Conservation (phyloP, 2,113 vertebrate genomes). For the Murina feae region DNA sequence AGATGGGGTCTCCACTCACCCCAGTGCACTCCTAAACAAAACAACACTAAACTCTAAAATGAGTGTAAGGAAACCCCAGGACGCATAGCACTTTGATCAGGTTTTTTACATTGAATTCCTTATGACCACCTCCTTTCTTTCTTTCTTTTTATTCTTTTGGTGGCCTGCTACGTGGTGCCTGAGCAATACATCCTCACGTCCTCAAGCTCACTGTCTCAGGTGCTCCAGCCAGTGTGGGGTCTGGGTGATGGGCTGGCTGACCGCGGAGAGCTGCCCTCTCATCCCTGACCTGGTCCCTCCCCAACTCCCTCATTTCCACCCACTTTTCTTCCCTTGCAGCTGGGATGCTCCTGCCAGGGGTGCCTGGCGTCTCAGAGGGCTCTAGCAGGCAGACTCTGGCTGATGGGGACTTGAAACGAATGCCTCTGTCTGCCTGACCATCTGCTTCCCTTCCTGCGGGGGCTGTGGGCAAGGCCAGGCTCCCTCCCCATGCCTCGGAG, state of each 20-base stretch:
- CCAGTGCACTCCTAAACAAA: background rate
- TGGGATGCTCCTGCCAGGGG: background rate
- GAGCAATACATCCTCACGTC: background rate
- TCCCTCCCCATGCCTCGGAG: background rate
- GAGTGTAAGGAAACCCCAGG: background rate
- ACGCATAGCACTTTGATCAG: background rate
- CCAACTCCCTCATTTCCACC: background rate
- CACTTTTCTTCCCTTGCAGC: background rate
- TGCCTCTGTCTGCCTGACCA: constrained; percentile 51
- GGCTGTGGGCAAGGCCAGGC: background rate
- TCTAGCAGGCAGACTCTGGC: background rate
- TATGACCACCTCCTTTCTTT: background rate
- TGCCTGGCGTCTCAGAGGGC: background rate
- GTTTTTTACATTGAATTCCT: background rate
- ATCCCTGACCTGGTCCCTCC: no score
- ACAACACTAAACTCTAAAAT: background rate
- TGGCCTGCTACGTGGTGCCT: background rate
- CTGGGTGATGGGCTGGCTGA: background rate
- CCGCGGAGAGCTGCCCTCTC: background rate
- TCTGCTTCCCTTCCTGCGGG: background rate
- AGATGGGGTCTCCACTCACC: background rate
- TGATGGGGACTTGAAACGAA: background rate
- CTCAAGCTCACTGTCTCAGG: background rate
- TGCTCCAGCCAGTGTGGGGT: background rate
- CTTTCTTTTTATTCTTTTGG: background rate